These are phyloP conservation scores for Leucopsar rothschildi DNA, from an alignment of 2,113 vertebrate species.

Conservation along the genomic window DNA sequence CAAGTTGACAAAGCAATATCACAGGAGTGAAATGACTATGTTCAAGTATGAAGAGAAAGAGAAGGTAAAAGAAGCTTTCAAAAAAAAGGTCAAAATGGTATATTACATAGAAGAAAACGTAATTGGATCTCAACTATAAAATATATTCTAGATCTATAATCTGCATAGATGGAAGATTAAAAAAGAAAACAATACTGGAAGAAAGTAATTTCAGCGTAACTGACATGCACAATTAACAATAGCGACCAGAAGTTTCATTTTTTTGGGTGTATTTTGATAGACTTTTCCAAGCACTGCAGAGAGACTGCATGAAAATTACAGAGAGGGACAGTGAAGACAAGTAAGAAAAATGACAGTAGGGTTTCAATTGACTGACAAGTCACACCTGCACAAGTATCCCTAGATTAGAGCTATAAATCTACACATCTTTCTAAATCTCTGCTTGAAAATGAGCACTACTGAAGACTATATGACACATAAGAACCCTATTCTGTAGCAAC, in stretches of 20 bases:
- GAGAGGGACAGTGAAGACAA: neutral
- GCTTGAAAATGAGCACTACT: neutral
- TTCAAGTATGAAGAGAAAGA: neutral
- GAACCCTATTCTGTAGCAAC: neutral
- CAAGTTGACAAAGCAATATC: neutral
- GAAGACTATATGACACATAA: neutral
- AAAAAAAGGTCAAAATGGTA: neutral
- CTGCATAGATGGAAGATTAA: neutral
- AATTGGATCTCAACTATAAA: neutral
- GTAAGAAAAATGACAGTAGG: neutral
- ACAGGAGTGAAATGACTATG: neutral
- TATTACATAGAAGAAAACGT: neutral
- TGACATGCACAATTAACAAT: neutral
- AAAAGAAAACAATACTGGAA: neutral
- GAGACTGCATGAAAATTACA: neutral
- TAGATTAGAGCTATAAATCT: neutral
- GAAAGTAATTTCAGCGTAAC: neutral
- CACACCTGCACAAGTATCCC: neutral
- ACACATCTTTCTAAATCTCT: neutral
- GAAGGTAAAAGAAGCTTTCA: neutral
- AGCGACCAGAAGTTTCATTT: neutral
- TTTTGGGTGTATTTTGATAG: neutral
- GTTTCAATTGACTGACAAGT: neutral
- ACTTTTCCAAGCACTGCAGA: neutral
- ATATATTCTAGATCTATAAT: neutral